Percentiles rank a stretch among this genome's conserved stretches.
These are phyloP conservation scores for Allolobophora icterica DNA, from an alignment of 2,888 invertebrate species.

Conservation along the genomic window DNA sequence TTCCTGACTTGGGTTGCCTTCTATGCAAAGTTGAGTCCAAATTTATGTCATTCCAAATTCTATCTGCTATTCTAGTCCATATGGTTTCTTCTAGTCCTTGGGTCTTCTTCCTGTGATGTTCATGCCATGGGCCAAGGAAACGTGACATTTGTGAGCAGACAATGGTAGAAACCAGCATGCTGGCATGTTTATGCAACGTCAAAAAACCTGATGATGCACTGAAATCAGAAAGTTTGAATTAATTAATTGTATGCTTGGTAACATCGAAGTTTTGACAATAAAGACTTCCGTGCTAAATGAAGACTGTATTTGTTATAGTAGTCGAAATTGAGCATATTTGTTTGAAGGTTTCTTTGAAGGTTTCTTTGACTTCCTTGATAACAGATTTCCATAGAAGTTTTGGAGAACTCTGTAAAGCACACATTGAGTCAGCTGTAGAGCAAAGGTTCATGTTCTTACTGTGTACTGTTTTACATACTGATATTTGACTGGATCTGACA, in stretches of 20 bases:
- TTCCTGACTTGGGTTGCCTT: background rate
- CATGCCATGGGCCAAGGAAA: too few relatives aligned
- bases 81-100: too few relatives aligned
- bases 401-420: slow-evolving; percentile 19
- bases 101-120: too few relatives aligned
- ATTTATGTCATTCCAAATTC: background rate
- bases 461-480: background rate
- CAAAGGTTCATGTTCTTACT: background rate
- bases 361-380: background rate
- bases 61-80: background rate
- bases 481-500: background rate
- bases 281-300: too few relatives aligned
- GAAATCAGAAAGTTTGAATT: too few relatives aligned
- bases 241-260: too few relatives aligned
- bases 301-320: background rate
- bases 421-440: background rate
- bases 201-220: too few relatives aligned
- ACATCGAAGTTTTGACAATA: too few relatives aligned
- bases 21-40: background rate
- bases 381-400: slow-evolving; percentile 25
- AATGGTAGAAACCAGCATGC: too few relatives aligned
- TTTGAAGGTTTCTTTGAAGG: background rate
- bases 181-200: too few relatives aligned
- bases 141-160: too few relatives aligned
- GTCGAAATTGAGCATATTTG: background rate